These are phyloP conservation scores for Paratrypauchen microcephalus DNA, from an alignment of 2,797 vertebrate genomes.

Conservation along the genomic window DNA sequence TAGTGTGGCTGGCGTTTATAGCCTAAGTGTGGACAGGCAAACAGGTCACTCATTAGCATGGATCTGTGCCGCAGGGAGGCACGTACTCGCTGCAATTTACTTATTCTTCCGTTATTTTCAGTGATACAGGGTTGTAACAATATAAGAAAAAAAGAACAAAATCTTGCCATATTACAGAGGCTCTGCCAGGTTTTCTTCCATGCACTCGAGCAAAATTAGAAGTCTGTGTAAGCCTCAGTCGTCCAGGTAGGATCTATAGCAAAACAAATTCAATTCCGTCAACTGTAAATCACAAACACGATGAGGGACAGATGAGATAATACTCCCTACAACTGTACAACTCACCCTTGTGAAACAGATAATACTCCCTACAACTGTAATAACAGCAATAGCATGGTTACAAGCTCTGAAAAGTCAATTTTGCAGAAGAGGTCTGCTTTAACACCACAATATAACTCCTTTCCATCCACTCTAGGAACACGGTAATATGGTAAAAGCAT, in stretches of 20 bases:
- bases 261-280: no score
- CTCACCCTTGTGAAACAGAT: no score
- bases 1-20: conserved; percentile 8
- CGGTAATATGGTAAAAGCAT: conserved; percentile 30
- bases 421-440: conserved; percentile 17
- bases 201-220: not conserved
- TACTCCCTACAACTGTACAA: no score
- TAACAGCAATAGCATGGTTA: no score
- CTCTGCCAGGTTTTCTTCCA: no score
- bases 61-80: conserved; percentile 30
- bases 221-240: not conserved
- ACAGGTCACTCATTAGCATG: conserved; percentile 49
- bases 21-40: conserved; percentile 20
- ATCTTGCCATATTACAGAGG: no score
- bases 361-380: no score
- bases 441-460: conserved; percentile 56
- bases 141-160: conserved; percentile 27
- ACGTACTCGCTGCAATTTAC: conserved; percentile 8
- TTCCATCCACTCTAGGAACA: conserved; percentile 49
- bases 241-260: no score
- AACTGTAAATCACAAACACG: no score
- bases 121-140: conserved; percentile 21
- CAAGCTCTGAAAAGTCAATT: no score
- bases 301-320: no score
- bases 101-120: conserved; percentile 12